Evolutionary conservation across 2,888 invertebrate genomes (phyloP), one percentile per base, ranked within the genome.

Genomic region (Noctua janthe): DNA sequence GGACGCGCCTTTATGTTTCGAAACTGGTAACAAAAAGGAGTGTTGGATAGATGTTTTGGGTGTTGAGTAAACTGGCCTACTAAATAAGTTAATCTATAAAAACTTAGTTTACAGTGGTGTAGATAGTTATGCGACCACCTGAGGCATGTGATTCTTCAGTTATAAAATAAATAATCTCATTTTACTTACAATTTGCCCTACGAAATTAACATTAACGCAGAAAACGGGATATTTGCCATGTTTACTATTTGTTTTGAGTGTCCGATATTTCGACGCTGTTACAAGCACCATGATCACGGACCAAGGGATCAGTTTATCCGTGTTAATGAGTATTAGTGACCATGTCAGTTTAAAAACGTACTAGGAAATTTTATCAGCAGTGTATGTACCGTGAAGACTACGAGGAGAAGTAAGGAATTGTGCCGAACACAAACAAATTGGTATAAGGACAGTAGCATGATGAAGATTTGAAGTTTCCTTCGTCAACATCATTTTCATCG

Each of bases 1-100:
- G 15, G 15, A 81, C 82, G 75, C 78, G 23, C 83, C 82, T 86
- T 83, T 66, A 64, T 85, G 56, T 82, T 88, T 79, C 76, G 73
- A 79, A 88, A 88, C 81, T 66, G 2, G 17, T 82, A 17, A 74
- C 51, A 29, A 1, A 51, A 62, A 71, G 29, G 29, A 80, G 87
- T 85, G 81, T 4, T 69, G 7, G 11, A 39, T 71, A 69, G 1
- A 7, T 74, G 35, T 76, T 78, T 72, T 62, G 64, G 35, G 47
- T 78, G 54, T 83, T 88, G 71, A 71, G 73, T 76, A 76, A 78
- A 59, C 8, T 17, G 2, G 11, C 1, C 4, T 66, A 64, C 17
- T 49, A 35, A 8, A 5, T 17, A 74, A 49, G 6, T 49, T 3
- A 69, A 1, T 17, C 10, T 23, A 29, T 23, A 10, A 29, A 78